Evolutionary conservation across 2,797 vertebrate species (phyloP), one percentile per base, ranked within the genome.

Genomic region (Pseudocheirus occidentalis): DNA sequence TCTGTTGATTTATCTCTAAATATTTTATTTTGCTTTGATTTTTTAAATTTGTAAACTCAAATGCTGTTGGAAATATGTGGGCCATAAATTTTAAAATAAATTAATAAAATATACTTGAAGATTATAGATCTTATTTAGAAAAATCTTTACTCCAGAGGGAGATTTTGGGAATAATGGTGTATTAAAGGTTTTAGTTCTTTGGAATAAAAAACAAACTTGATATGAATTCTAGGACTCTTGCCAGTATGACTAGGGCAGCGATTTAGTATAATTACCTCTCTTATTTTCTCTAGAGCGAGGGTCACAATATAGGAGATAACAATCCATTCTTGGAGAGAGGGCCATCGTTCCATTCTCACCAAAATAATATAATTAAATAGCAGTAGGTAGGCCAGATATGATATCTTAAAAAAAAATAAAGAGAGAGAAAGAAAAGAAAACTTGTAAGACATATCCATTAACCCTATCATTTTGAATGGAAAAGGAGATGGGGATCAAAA

Each of bases 321-420:
- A 0, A 98, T 98, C 99, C 99, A 99, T 95, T 99, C 99, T 97
- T 99, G 99, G 21, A 99, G 0, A 1, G 99, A 99, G 0, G 99
- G 99, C 99, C 99, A 99, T 59, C 99, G 98, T 11, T 99, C 99
- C 99, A 99, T 99, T 97, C 99, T 99, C 96, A 99, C 99, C 98
- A 99, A 98, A 97, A 99, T 99, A 66, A 99, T 99, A 55, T 99
- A 99, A 98, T 99, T 99, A 98, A 99, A 99, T 52, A 99, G 97
- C 99, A 99, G 99, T 97, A 99, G 98, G 98, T 99, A 99, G 90
- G 98, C 99, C n/a, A 99, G 98, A 98, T 99, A 99, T 1, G 99
- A 99, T 96, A 99, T 99, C 99, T n/a, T 16, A 40, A 66, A 81
- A 62, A 59, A 29, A 73, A 66, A 62, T 31, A 13, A 94, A 11